Conservation (phyloP, 2,888 invertebrate genomes). For the Rapana venosa region DNA sequence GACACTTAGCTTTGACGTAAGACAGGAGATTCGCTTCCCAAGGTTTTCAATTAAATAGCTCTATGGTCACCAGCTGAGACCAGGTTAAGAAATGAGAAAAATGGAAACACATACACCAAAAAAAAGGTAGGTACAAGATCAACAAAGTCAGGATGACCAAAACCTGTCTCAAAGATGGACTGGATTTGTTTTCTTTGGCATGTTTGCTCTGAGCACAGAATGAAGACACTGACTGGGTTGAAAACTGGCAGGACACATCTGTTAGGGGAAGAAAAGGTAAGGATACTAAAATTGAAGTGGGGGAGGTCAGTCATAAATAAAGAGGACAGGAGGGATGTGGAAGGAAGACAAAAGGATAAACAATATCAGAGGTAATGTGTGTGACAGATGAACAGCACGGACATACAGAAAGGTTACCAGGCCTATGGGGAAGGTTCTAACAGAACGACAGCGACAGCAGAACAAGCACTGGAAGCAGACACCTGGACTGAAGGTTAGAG, state of each 20-base stretch:
- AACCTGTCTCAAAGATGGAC: neutral
- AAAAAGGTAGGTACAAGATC: neutral
- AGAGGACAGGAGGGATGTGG: neutral
- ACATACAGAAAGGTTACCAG: neutral
- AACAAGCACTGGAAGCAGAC: neutral
- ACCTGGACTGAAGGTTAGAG: neutral
- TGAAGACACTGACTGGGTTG: neutral
- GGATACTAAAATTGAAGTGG: neutral
- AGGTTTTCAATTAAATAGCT: too few relatives aligned
- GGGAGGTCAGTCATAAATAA: neutral
- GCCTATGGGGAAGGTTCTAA: neutral
- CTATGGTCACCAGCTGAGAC: too few relatives aligned
- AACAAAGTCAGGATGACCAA: neutral
- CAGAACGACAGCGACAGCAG: neutral
- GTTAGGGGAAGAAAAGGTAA: neutral
- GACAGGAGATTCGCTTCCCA: too few relatives aligned
- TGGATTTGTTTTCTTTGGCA: neutral
- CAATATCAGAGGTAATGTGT: neutral
- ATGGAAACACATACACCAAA: neutral
- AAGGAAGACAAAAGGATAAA: too few relatives aligned
- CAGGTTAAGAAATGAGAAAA: neutral
- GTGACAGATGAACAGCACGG: neutral
- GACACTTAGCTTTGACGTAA: too few relatives aligned
- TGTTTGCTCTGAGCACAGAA: slow-evolving; percentile 11
- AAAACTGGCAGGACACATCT: neutral